phyloP scores from a whole-genome alignment of 1,140 invertebrate species.

The Atta colombica region DNA sequence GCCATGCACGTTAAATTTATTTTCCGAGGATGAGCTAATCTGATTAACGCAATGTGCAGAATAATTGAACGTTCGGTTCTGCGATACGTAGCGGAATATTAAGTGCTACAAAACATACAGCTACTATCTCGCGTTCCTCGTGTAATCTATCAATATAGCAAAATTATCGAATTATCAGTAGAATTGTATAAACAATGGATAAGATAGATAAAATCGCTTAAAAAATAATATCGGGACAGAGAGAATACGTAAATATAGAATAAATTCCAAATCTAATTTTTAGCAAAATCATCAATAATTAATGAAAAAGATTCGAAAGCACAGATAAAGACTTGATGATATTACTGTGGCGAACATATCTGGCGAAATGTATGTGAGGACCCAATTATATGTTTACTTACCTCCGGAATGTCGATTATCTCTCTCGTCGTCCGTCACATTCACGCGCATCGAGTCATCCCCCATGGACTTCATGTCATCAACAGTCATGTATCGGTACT shows the following conservation, averaged over 20 bases:
- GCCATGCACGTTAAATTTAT: slow-evolving; percentile 3
- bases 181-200: background rate
- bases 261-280: background rate
- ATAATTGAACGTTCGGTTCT: slow-evolving; percentile 4
- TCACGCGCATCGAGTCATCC: slow-evolving; percentile 92
- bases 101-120: background rate
- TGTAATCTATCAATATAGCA: background rate
- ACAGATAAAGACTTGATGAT: background rate
- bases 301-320: background rate
- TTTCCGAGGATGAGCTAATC: slow-evolving; percentile 12
- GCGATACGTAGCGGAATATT: slow-evolving; percentile 14
- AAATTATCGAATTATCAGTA: background rate
- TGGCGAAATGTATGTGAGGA: background rate
- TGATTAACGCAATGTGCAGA: background rate
- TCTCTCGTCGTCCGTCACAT: slow-evolving; percentile 91
- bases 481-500: slow-evolving; percentile 95
- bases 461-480: slow-evolving; percentile 94
- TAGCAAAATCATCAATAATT: background rate
- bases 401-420: slow-evolving; percentile 86
- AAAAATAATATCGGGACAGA: background rate
- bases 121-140: background rate
- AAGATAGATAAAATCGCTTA: background rate
- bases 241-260: background rate
- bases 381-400: slow-evolving; percentile 63
- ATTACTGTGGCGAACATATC: background rate